Base-by-base conservation (phyloP, 1,140 invertebrate genomes). In the Megalonaias nervosa region DNA sequence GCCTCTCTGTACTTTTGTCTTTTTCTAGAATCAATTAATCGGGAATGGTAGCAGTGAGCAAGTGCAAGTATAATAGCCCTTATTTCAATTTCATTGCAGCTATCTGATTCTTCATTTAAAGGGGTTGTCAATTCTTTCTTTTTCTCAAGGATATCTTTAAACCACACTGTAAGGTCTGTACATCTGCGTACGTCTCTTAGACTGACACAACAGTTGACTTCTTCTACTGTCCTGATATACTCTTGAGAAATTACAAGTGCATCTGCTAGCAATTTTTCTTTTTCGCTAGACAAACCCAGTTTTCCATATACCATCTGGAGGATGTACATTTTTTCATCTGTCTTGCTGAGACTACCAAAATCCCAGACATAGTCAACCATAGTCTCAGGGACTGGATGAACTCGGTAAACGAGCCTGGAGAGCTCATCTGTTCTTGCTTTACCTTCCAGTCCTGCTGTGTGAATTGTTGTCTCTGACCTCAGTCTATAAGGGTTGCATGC, bases 331-430 rank as follows among this genome's bases (percentile, higher is more conserved):
- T 82, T 72, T 80, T 89, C 88, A 9, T 84, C 81, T 2, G 74
- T 56, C 16, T 71, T 72, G 71, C 74, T 79, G 3, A 89, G 80
- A 48, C 84, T 82, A 55, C 88, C 88, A 82, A 88, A 89, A 75
- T 89, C 88, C 88, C 88, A 89, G 38, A 89, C 87, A 31, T 87
- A 76, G 6, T 84, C 81, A 13, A 88, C 57, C 80, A 89, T 78
- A 66, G 85, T 88, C 68, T 83, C 79, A 67, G 88, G 87, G 38
- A 89, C 65, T 15, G 87, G 82, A 68, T 85, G 83, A 9, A 89
- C 88, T 55, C 87, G 64, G 77, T 89, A 61, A 61, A 88, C 87
- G 16, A 89, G 75, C 61, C 84, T 83, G 59, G 86, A 75, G 84
- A 89, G 84, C 23, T 86, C 57, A 62, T 48, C 55, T 66, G 38